A percentile compares a stretch with the other conserved stretches of the same genome.
These are phyloP conservation scores for Pseudanteris insignis DNA, from an alignment of 2,888 invertebrate species.

Conservation along the genomic window DNA sequence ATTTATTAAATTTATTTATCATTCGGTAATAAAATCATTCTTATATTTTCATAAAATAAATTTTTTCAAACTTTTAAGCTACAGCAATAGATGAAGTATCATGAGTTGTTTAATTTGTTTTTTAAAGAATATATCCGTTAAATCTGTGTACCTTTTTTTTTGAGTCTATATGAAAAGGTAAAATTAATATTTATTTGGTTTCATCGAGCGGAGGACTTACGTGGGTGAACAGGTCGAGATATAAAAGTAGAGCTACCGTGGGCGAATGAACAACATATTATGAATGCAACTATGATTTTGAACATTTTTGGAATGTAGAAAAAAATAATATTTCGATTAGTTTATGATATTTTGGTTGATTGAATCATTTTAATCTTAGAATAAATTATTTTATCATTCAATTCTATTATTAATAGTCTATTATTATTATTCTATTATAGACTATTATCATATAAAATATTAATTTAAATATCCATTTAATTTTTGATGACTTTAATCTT, in stretches of 20 bases:
- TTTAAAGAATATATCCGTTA: no score
- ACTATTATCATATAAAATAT: no score
- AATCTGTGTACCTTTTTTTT: no score
- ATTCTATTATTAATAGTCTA: not conserved
- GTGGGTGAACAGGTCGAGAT: slow-evolving; percentile 33
- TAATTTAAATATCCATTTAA: no score
- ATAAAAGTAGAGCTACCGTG: slow-evolving; percentile 30
- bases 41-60: no score
- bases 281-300: slow-evolving; percentile 18
- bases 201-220: slow-evolving; percentile 25
- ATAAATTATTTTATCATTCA: not conserved
- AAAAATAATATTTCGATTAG: slow-evolving; percentile 2
- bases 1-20: no score
- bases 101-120: no score
- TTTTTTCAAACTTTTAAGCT: no score
- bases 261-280: slow-evolving; percentile 17
- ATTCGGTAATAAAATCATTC: no score
- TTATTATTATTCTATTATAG: no score
- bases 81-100: no score
- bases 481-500: no score
- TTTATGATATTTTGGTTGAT: not conserved
- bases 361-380: not conserved
- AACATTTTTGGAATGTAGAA: slow-evolving; percentile 8
- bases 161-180: slow-evolving; percentile 6
- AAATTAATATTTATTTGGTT: slow-evolving; percentile 15